Base-by-base conservation (phyloP, 2,113 vertebrate genomes). In the Tragulus kanchil region DNA sequence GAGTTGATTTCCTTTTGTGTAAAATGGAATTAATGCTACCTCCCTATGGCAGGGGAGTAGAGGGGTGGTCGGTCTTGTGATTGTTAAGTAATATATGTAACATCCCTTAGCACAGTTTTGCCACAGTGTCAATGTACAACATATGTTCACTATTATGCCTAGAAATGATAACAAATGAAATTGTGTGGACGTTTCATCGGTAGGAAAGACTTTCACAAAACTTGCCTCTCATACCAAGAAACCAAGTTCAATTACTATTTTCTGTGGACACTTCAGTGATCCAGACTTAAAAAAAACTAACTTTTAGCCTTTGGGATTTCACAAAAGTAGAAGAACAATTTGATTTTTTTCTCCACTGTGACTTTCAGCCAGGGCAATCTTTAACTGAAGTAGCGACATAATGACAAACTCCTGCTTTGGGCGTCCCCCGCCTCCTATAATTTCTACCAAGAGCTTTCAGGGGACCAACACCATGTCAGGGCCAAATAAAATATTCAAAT, bases 191-290 rank as follows among this genome's bases (percentile, higher is more conserved):
- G 73, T 69, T 89, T 97, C 69, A 65, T 67, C 71, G 54, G n/a
- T n/a, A 81, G 61, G 14, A 96, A 95, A 94, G 65, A 82, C 88
- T 56, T 88, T 85, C 85, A 90, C 36, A 82, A 92, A 93, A 89
- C 84, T 85, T 96, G 86, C 48, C 75, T 64, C 83, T 86, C 90
- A 75, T 42, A 86, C 52, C 48, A 84, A 94, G 79, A 87, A 97
- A 89, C 56, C 81, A 81, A 81, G 42, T 54, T 79, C 79, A 89
- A 54, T 89, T 79, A 89, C 94, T 64, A 88, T 54, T 85, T 89
- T 56, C 50, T 59, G 25, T 45, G 77, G 64, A 83, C 64, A 73
- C 17, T 21, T 96, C 16, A 77, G 58, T 28, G 31, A 96, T 91
- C n/a, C 83, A 85, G 81, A 93, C 65, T 78, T 79, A 4, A 45